A percentile compares a stretch with the other conserved stretches of the same genome.
Evolutionary conservation across 2,797 vertebrate genomes (phyloP).

Genomic region (Acanthurus tractus): DNA sequence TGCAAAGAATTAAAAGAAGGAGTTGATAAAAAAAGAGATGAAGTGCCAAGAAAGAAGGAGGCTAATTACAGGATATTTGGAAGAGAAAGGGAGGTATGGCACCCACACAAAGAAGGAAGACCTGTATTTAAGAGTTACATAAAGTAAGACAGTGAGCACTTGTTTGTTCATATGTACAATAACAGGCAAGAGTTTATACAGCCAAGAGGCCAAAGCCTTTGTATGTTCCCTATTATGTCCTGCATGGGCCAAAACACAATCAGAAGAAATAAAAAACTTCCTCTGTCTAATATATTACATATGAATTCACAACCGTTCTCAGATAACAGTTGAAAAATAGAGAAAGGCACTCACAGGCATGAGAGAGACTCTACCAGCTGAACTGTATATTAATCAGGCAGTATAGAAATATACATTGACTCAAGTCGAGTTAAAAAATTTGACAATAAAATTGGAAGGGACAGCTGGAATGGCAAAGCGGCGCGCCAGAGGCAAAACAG

Average conservation of each 20-base stretch:
- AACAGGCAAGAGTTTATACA: constrained; percentile 29
- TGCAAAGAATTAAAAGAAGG: constrained; percentile 27
- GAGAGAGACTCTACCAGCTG: constrained; percentile 17
- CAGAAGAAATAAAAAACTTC: constrained; percentile 52
- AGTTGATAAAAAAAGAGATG: constrained; percentile 5
- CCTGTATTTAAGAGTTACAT: no score
- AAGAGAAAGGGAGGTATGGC: not conserved
- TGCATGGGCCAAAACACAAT: constrained; percentile 56
- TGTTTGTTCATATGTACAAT: constrained; percentile 29
- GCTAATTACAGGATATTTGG: constrained; percentile 26
- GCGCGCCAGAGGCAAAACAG: constrained; percentile 52
- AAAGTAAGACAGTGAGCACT: no score
- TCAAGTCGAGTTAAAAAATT: constrained; percentile 35
- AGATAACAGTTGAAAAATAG: constrained; percentile 1
- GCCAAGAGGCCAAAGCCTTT: constrained; percentile 2
- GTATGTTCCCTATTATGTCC: constrained; percentile 25
- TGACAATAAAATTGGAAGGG: constrained; percentile 37
- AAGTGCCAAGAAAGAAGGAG: constrained; percentile 12
- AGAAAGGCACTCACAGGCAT: not conserved
- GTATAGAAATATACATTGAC: constrained; percentile 15
- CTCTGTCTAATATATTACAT: constrained; percentile 20
- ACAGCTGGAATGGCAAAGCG: constrained; percentile 51
- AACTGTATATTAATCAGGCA: constrained; percentile 33
- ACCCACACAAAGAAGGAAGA: no score
- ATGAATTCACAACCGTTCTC: constrained; percentile 17